Evolutionary conservation across 2,113 vertebrate genomes (phyloP), one percentile per base, ranked within the genome.

Genomic region (Hepsetus odoe): DNA sequence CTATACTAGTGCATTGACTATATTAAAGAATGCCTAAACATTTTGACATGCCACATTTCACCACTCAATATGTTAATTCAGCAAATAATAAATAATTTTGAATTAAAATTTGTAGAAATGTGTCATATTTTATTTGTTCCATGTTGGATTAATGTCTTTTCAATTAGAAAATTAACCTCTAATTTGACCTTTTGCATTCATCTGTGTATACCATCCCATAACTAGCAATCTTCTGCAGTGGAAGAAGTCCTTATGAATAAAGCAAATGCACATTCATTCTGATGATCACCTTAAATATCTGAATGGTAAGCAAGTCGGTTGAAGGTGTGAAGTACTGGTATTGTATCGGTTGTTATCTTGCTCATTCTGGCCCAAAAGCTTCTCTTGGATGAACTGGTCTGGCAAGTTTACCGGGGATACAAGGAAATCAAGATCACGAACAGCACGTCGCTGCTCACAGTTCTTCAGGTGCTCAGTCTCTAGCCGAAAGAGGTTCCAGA

Each of bases 401-500:
- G 95, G 94, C 1, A 93, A 92, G 2, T 94, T 94, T 73, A 93
- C 86, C n/a, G n/a, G n/a, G n/a, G n/a, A n/a, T n/a, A n/a, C n/a
- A 0, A 93, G 94, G 86, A 95, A 76, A 42, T 81, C 33, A 51
- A 84, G 94, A 87, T 96, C 94, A 58, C 93, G 90, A 62, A 96
- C 94, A 0, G 94, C 95, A 14, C 94, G 92, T 84, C 94, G 93
- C 77, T 94, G n/a, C n/a, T n/a, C n/a, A n/a, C 94, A 96, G 88
- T 96, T 96, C 86, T 93, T 95, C 86, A 96, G 90, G 81, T 96
- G 95, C 86, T 96, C 94, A 0, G 95, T 95, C 82, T 95, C 94
- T 87, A 96, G 81, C n/a, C 93, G 93, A 84, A 96, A 95, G 86
- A 96, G 94, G 82, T 96, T 96, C 95, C 95, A 96, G 69, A 96